A percentile compares a stretch with the other conserved stretches of the same genome.
Evolutionary conservation across 2,113 vertebrate species (phyloP).

Genomic region (Pelecanoides urinatrix): DNA sequence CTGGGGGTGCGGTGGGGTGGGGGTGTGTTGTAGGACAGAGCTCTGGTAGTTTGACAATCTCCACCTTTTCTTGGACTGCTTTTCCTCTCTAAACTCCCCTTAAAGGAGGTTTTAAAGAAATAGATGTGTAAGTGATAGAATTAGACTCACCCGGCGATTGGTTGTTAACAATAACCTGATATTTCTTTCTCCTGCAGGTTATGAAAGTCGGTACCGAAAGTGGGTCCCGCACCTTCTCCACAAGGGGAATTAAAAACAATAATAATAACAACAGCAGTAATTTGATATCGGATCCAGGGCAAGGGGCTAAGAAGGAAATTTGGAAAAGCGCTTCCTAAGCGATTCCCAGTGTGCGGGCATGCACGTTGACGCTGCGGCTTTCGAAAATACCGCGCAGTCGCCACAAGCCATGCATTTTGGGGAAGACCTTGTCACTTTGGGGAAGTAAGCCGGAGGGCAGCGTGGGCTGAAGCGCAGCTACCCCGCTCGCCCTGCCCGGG

Average conservation of each 20-base stretch:
- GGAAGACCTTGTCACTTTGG: background rate
- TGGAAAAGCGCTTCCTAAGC: background rate
- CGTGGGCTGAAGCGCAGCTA: background rate
- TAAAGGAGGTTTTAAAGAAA: background rate
- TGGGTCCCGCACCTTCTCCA: background rate
- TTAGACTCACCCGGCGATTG: accelerated
- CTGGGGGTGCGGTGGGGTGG: no score
- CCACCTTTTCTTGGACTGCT: background rate
- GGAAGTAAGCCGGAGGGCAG: background rate
- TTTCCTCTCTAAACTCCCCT: background rate
- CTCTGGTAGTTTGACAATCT: background rate
- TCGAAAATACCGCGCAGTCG: background rate
- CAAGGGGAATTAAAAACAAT: background rate
- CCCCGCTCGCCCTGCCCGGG: no score
- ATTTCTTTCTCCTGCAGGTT: background rate
- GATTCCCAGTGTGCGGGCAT: background rate
- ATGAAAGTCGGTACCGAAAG: background rate
- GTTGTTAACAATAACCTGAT: background rate
- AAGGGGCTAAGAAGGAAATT: background rate
- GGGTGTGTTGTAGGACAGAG: background rate
- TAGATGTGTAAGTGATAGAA: background rate
- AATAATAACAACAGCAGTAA: background rate
- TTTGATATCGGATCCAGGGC: background rate
- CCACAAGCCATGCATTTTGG: background rate
- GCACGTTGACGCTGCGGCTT: background rate